A percentile compares a stretch with the other conserved stretches of the same genome.
Conservation (phyloP, 2,113 vertebrate species). For the Podarcis raffonei region DNA sequence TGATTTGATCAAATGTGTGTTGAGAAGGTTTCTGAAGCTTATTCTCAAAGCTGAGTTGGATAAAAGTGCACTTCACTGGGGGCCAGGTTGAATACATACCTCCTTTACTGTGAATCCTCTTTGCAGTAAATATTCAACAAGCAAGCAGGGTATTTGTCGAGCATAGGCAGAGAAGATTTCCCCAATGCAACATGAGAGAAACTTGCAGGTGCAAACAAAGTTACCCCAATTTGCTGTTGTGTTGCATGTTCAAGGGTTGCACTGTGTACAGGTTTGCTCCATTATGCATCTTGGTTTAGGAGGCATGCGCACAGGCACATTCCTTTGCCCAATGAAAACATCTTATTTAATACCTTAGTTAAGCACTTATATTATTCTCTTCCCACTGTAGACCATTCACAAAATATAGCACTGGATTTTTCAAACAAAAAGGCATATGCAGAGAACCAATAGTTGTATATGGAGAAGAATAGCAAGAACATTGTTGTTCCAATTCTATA, state of each 20-base stretch:
- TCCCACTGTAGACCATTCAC: neutral
- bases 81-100: neutral
- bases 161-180: neutral
- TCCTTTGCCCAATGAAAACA: neutral
- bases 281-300: neutral
- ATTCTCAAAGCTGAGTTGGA: neutral
- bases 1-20: neutral
- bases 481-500: neutral
- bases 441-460: slow-evolving; percentile 7
- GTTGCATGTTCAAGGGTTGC: neutral
- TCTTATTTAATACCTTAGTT: slow-evolving; percentile 20
- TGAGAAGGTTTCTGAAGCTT: neutral
- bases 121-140: neutral
- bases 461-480: neutral
- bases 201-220: slow-evolving; percentile 15
- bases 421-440: neutral
- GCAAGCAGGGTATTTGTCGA: neutral
- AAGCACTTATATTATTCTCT: neutral
- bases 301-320: neutral
- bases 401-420: slow-evolving; percentile 23
- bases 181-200: neutral
- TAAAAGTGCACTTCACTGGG: neutral
- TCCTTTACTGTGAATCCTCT: neutral
- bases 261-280: neutral
- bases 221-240: neutral